Evolutionary conservation across 2,888 invertebrate genomes (phyloP), one percentile per base, ranked within the genome.

Genomic region (Cancer borealis): DNA sequence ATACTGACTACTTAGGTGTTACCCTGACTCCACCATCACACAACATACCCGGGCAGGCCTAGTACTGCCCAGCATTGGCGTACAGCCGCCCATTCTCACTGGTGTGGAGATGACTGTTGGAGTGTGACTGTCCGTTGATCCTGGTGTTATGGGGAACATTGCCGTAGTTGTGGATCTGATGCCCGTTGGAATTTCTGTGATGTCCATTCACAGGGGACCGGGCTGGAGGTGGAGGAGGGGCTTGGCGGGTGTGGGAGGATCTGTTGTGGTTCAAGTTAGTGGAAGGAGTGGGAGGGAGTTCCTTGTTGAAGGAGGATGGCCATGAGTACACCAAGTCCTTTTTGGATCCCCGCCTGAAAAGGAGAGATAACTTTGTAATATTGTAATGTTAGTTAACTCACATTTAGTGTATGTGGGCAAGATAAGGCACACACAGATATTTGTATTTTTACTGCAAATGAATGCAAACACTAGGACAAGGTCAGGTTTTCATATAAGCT

Each of bases 221-320:
- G 4, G 92, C 39, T 5, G 92, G 79, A 30, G 94, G 94, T 12
- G 94, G 92, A 30, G 94, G 92, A 30, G 94, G 92, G 17, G 92
- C 90, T 8, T 92, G 92, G 66, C 92, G 92, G 46, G 84, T 26
- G 30, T 88, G 92, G 17, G 49, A n/a, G n/a, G 88, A 17, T 47
- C 88, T 46, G 88, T 39, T 46, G 88, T 39, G 21, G 88, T 46
- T 47, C 4, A 30, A 3, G 91, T 39, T 66, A 88, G 21, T 39
- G 8, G 88, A 91, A 12, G 49, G 60, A 26, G 87, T 12, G 14
- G 94, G 95, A 46, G 94, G 93, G 14, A 95, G 73, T 49, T 94
- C 94, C 66, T 95, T 95, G 93, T 95, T 95, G 45, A 94, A 88
- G 26, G 93, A 93, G 6, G 87, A 73, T n/a, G 95, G 95, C 95